Conservation (phyloP, 2,797 vertebrate genomes). For the Allochrocebus solatus region DNA sequence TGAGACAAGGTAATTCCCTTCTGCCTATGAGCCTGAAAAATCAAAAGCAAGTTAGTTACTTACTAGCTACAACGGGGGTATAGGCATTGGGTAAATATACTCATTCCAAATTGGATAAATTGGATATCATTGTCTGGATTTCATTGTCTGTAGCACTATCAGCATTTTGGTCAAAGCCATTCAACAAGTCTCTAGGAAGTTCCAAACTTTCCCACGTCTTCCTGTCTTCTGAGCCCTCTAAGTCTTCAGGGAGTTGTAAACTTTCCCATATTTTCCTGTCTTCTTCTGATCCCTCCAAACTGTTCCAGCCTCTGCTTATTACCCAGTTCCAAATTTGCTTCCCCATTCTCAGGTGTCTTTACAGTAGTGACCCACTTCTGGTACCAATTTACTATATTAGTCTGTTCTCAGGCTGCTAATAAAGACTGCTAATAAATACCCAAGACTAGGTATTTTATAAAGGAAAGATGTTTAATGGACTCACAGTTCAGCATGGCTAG, state of each 20-base stretch:
- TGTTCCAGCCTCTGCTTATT: not conserved
- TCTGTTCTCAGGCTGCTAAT: not conserved
- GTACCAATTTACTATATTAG: not conserved
- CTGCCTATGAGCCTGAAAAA: not conserved
- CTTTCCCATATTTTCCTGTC: not conserved
- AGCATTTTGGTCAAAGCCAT: not conserved
- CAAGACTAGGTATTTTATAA: not conserved
- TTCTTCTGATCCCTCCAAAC: not conserved
- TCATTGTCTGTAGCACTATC: not conserved
- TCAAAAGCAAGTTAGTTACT: not conserved
- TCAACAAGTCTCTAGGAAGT: not conserved
- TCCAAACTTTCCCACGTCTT: not conserved
- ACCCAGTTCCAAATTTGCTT: not conserved
- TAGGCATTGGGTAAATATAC: not conserved
- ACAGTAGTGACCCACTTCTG: not conserved
- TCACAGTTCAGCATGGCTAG: not conserved
- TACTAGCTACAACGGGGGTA: not conserved
- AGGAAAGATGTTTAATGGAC: not conserved
- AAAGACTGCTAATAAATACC: not conserved
- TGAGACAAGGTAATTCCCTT: not conserved
- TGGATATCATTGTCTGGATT: not conserved
- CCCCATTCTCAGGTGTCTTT: not conserved
- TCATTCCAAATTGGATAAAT: not conserved
- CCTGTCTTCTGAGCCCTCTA: not conserved
- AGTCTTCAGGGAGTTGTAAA: not conserved